A percentile compares a stretch with the other conserved stretches of the same genome.
phyloP scores from a whole-genome alignment of 2,888 invertebrate genomes.

The Eilema caniola region DNA sequence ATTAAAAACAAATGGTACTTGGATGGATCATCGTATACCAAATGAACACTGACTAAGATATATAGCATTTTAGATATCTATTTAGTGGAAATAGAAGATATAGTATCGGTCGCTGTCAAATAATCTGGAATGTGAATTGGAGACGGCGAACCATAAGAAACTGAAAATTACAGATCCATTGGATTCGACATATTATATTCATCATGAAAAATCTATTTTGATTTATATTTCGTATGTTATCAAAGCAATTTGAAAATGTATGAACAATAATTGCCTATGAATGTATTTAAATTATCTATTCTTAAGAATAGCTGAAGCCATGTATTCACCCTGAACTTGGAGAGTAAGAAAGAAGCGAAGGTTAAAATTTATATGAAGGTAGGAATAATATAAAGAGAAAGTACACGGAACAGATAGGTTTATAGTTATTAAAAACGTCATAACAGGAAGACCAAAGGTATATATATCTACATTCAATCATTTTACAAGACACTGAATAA shows the following conservation, averaged over 20 bases:
- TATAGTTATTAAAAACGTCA: slow-evolving; percentile 6
- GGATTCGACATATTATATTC: background rate
- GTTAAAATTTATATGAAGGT: background rate
- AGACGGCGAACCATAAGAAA: background rate
- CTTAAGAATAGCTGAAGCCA: background rate
- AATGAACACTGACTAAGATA: background rate
- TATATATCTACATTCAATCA: slow-evolving; percentile 9
- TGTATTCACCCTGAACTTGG: background rate
- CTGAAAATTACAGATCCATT: background rate
- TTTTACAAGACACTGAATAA: slow-evolving; percentile 16
- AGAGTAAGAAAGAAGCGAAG: background rate
- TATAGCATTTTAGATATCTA: background rate
- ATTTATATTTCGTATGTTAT: too few relatives aligned
- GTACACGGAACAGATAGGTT: background rate
- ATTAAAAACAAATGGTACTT: background rate
- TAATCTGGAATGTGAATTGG: background rate
- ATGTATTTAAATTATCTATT: too few relatives aligned
- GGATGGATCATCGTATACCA: background rate
- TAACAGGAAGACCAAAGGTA: slow-evolving; percentile 15
- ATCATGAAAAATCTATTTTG: background rate
- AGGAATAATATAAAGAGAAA: background rate
- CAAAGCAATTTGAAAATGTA: too few relatives aligned
- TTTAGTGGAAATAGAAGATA: background rate
- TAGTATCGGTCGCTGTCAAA: background rate
- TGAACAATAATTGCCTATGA: too few relatives aligned